phyloP scores from a whole-genome alignment of 2,113 vertebrate species.

The Entomyzon cyanotis region DNA sequence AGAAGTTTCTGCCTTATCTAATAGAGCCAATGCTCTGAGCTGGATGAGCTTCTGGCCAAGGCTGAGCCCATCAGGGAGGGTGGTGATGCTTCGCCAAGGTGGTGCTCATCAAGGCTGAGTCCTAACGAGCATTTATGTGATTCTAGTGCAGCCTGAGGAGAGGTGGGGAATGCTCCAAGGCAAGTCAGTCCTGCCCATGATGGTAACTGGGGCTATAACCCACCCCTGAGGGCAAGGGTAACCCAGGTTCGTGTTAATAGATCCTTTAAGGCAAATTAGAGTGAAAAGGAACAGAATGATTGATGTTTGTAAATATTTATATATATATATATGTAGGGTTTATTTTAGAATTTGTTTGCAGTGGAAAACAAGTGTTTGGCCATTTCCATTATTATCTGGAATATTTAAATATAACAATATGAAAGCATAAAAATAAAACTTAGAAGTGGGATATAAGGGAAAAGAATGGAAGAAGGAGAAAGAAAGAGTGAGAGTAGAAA shows the following conservation, averaged over 20 bases:
- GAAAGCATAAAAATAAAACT: not conserved
- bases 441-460: not conserved
- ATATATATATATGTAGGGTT: too few species aligned
- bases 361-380: not conserved
- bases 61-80: not conserved
- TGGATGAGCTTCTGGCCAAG: rapidly evolving
- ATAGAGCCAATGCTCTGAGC: not conserved
- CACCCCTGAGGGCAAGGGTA: not conserved
- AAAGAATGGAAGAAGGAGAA: not conserved
- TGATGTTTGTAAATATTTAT: not conserved
- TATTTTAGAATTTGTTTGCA: not conserved
- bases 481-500: not conserved
- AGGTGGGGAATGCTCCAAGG: not conserved
- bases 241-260: not conserved
- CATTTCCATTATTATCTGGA: not conserved
- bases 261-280: not conserved
- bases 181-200: too few species aligned
- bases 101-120: not conserved
- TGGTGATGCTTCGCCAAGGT: too few species aligned
- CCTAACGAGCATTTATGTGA: not conserved
- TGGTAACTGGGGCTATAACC: rapidly evolving
- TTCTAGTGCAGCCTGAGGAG: not conserved
- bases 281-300: not conserved
- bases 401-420: not conserved
- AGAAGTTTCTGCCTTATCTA: not conserved